Percentiles rank a stretch among this genome's conserved stretches.
Evolutionary conservation across 2,797 vertebrate genomes (phyloP).

Genomic region (Amphiprion clarkii): DNA sequence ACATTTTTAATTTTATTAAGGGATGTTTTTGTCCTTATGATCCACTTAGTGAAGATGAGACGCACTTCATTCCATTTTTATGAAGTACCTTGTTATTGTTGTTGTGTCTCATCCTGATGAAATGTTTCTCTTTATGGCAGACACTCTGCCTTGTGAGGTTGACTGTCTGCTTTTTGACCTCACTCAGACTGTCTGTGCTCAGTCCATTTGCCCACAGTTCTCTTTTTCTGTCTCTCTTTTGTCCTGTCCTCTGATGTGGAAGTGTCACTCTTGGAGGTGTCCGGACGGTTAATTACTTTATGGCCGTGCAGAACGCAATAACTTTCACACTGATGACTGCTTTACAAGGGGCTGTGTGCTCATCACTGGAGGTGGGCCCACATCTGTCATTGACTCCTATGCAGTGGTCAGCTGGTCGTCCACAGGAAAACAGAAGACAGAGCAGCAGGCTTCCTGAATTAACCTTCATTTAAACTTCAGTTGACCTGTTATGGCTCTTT

Average conservation of each 20-base stretch:
- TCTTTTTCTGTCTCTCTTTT: conserved; percentile 20
- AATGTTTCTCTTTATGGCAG: not conserved
- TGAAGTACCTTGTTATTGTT: not conserved
- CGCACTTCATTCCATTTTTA: not conserved
- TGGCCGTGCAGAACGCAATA: conserved; percentile 9
- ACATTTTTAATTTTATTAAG: not conserved
- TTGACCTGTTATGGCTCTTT: not conserved
- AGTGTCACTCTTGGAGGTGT: conserved; percentile 10
- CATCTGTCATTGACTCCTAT: conserved; percentile 30
- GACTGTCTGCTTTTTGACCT: conserved; percentile 15
- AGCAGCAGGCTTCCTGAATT: conserved; percentile 7
- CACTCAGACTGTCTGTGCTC: conserved; percentile 17
- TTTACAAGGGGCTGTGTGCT: conserved; percentile 26
- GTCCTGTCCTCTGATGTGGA: conserved; percentile 27
- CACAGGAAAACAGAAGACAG: conserved; percentile 5
- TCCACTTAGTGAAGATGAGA: not conserved
- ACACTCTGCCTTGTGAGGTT: not conserved
- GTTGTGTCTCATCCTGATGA: not conserved
- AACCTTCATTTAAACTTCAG: conserved; percentile 9
- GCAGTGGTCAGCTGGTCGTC: conserved; percentile 15
- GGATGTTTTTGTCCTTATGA: not conserved
- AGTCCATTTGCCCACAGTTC: conserved; percentile 2
- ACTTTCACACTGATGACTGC: conserved; percentile 41
- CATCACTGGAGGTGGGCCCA: conserved; percentile 7
- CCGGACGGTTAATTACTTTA: conserved; percentile 44